Evolutionary conservation across 2,113 vertebrate species (phyloP), one percentile per base, ranked within the genome.

Genomic region (Podarcis raffonei): DNA sequence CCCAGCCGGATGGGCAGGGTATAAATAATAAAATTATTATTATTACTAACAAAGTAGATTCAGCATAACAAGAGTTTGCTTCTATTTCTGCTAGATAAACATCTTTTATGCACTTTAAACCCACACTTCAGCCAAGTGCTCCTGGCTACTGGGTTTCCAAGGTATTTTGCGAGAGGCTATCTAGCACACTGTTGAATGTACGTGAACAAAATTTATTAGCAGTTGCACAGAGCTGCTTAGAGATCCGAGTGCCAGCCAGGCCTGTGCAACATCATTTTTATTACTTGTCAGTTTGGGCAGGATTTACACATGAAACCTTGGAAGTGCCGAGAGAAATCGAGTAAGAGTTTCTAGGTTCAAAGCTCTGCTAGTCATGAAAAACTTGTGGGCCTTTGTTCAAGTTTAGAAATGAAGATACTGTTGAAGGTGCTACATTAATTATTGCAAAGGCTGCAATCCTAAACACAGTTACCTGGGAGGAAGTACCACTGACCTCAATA

Each of bases 201-300:
- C n/a, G 78, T 27, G 3, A 86, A 62, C 22, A 68, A 69, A 65
- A 72, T 65, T 74, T 76, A 80, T 27, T 69, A 83, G 30, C 65
- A 86, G 82, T 27, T 79, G 4, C 42, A 23, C 16, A 69, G 32
- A 25, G 16, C 65, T 13, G 79, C 48, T 86, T 42, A 68, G 42
- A 92, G 62, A 42, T 3, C 1, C 2, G 2, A 77, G 35, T 72
- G 16, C 8, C 68, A 84, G 57, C 13, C 18, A 82, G 7, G 20
- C 62, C 71, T 72, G 42, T 68, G 75, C n/a, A 89, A 79, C 13
- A 82, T 30, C 71, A 9, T 80, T 85, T 48, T 84, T 87, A 88
- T 13, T 87, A 76, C 0, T 0, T 42, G 35, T 81, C 77, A 48
- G 71, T 87, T 68, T 42, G 62, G 4, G 27, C 27, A 22, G 42